Evolutionary conservation across 2,113 vertebrate genomes (phyloP), one percentile per base, ranked within the genome.

Genomic region (Diadophis punctatus): DNA sequence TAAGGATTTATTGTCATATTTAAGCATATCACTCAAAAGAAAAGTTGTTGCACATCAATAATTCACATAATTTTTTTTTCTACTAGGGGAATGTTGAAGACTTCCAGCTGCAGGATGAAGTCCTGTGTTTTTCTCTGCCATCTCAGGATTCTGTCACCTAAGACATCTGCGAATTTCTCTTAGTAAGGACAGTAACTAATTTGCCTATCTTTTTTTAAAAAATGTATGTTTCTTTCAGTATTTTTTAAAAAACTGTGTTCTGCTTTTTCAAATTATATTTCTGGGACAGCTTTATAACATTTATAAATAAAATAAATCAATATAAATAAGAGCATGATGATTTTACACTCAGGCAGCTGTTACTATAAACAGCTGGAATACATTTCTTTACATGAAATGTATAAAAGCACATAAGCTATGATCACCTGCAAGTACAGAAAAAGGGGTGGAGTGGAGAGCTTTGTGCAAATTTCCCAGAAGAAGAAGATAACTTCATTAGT

Each of bases 401-500:
- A 23, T 55, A 56, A 56, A 46, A 22, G 39, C 4, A 43, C 48
- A 18, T 25, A 18, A 46, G 23, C 52, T 53, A 56, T 30, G 68
- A 39, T 90, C 10, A 39, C 53, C 74, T 91, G 39, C 39, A 90
- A 60, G 25, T 27, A 43, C 27, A 56, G 91, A 88, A 88, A 53
- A 23, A 0, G 48, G 39, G 30, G 39, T 63, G 86, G 27, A 34
- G 92, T 74, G 18, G 0, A 53, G 90, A 93, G 0, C 18, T 93
- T 52, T 20, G 27, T 51, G 11, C 5, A 55, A 58, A 11, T 89
- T 86, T 51, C 34, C 5, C 20, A 34, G 88, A 2, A 22, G 92
- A 8, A 49, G 43, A 86, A 86, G 4, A 20, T 91, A 80, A 16
- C 30, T 10, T 88, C 0, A 0, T 48, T 90, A 94, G 34, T 0